These are phyloP conservation scores for Hyles euphorbiae DNA, from an alignment of 1,140 invertebrate genomes.

Conservation along the genomic window DNA sequence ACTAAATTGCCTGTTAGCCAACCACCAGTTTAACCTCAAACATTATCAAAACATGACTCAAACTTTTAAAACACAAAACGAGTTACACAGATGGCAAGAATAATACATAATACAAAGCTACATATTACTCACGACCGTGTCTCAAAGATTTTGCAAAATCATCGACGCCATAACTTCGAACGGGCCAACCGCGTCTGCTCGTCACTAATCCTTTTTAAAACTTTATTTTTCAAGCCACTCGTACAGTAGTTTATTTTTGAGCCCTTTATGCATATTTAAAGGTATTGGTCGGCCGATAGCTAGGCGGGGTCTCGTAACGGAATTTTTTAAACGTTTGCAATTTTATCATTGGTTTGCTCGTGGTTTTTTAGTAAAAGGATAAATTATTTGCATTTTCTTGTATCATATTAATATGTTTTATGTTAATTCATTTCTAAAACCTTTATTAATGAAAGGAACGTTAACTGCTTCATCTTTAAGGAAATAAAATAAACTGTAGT, in stretches of 20 bases:
- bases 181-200: slow-evolving; percentile 38
- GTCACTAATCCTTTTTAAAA: slow-evolving; percentile 47
- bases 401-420: no score
- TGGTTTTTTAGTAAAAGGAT: not conserved
- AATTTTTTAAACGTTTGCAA: not conserved
- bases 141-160: slow-evolving; percentile 44
- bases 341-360: not conserved
- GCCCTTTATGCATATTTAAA: slow-evolving; percentile 50
- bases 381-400: no score
- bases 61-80: no score
- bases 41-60: no score
- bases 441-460: not conserved
- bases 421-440: no score
- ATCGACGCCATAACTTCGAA: slow-evolving; percentile 46
- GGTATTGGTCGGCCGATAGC: slow-evolving; percentile 1
- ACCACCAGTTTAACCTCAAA: no score
- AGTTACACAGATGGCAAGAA: no score
- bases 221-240: slow-evolving; percentile 54
- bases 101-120: no score
- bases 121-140: slow-evolving; percentile 5
- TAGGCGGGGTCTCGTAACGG: slow-evolving; percentile 16
- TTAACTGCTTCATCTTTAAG: no score
- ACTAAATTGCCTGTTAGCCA: no score
- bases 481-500: not conserved
- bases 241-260: slow-evolving; percentile 41